phyloP scores from a whole-genome alignment of 2,113 vertebrate genomes.

The Brachypteracias leptosomus region DNA sequence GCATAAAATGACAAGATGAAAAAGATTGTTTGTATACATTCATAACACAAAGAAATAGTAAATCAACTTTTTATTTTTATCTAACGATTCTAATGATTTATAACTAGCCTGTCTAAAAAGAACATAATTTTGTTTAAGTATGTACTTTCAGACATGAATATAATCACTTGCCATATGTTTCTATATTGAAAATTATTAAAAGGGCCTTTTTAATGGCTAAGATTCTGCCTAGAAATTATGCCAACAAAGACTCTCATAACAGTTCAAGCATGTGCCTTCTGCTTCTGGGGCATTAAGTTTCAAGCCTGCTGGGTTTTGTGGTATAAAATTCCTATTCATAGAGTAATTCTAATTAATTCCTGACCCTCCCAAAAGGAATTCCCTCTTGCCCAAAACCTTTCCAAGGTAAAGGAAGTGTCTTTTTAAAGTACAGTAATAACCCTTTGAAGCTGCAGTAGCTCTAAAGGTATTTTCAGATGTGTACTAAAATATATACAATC shows the following conservation, averaged over 20 bases:
- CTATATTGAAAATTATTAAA: neutral
- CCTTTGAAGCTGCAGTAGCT: neutral
- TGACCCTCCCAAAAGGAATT: neutral
- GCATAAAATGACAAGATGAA: neutral
- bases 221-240: neutral
- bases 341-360: constrained; percentile 37
- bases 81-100: neutral
- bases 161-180: neutral
- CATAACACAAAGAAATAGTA: neutral
- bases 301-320: neutral
- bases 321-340: constrained; percentile 3
- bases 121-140: neutral
- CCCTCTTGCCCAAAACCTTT: neutral
- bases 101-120: neutral
- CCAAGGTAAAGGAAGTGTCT: neutral
- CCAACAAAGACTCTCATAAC: neutral
- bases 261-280: neutral
- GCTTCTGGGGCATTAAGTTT: neutral
- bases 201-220: neutral
- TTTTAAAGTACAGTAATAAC: neutral
- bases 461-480: neutral
- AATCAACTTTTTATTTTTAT: neutral
- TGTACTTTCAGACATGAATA: neutral
- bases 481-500: neutral
- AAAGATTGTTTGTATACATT: neutral